These are phyloP conservation scores for Microcebus griseorufus DNA, from an alignment of 2,113 vertebrate genomes.

Conservation along the genomic window DNA sequence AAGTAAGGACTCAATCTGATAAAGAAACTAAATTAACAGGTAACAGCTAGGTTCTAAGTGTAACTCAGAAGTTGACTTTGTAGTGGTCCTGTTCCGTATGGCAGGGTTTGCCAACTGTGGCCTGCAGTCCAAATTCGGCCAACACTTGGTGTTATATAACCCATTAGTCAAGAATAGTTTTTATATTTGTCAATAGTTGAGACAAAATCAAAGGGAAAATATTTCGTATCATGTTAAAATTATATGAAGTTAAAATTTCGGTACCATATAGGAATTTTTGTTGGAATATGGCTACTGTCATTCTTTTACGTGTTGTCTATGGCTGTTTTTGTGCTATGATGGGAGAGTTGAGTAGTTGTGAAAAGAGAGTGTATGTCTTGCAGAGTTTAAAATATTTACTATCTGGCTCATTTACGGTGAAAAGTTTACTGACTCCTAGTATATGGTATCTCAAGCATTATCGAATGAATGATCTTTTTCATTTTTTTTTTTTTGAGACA, in stretches of 20 bases:
- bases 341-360: background rate
- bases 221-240: background rate
- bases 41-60: background rate
- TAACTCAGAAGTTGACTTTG: background rate
- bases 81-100: background rate
- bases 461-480: background rate
- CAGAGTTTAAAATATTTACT: background rate
- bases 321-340: background rate
- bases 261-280: background rate
- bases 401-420: background rate
- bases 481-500: too few relatives aligned
- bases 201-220: background rate
- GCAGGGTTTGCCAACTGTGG: background rate
- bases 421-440: background rate
- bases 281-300: background rate
- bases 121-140: background rate
- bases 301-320: background rate
- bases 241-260: background rate
- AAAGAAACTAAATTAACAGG: background rate
- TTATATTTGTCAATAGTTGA: background rate
- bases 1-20: background rate
- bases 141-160: background rate
- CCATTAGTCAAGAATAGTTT: background rate
- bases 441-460: background rate
- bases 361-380: background rate